These are phyloP conservation scores for Digitonthophagus gazella DNA, from an alignment of 2,888 invertebrate species.

Conservation along the genomic window DNA sequence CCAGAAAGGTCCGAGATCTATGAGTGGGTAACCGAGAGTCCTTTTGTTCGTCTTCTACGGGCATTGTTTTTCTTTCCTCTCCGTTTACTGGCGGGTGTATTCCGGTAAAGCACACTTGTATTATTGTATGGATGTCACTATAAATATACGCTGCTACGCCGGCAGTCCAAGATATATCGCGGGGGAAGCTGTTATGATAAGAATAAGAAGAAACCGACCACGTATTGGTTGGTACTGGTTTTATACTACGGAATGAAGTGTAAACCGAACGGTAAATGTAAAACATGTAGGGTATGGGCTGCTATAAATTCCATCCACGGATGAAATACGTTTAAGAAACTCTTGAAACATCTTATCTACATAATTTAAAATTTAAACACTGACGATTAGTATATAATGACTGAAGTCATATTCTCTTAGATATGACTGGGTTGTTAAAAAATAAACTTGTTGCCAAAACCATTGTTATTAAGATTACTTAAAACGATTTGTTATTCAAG, in stretches of 20 bases:
- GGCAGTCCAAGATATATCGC: slow-evolving; percentile 3
- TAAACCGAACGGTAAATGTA: background rate
- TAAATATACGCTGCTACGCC: slow-evolving; percentile 6
- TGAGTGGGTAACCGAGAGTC: background rate
- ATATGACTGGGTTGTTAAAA: background rate
- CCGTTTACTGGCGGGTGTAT: slow-evolving; percentile 5
- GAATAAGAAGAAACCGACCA: slow-evolving; percentile 4
- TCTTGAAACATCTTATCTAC: background rate
- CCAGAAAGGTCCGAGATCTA: background rate
- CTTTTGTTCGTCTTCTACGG: background rate
- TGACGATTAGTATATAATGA: too few species aligned
- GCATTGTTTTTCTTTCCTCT: background rate
- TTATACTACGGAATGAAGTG: background rate
- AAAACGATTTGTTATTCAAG: background rate
- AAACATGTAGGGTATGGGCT: background rate
- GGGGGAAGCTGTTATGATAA: slow-evolving; percentile 9
- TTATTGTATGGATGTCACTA: slow-evolving; percentile 16
- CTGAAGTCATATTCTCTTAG: too few species aligned
- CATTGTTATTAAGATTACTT: background rate
- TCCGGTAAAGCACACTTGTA: slow-evolving; percentile 18
- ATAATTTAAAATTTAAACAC: background rate
- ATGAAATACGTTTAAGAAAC: background rate
- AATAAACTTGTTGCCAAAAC: background rate
- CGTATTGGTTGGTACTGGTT: background rate
- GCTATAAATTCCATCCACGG: background rate